Evolutionary conservation across 92 coral and sea anemone species (phyloP), one percentile per base, ranked within the genome.

Genomic region (Epizoanthus ramosus): DNA sequence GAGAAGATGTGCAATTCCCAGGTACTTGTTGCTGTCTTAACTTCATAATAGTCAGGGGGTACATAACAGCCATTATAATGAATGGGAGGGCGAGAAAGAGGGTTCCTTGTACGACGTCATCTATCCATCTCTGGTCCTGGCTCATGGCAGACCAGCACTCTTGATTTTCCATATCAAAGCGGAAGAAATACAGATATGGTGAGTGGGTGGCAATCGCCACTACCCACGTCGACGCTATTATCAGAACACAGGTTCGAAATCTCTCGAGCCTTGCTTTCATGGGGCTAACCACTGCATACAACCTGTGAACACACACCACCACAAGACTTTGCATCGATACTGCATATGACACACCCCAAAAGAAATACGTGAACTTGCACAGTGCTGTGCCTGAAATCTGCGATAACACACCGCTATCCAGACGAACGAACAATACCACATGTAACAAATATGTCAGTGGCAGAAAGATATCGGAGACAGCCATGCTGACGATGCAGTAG

Each of bases 261-360:
- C 81, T 33, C 35, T 76, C 31, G 3, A 41, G 24, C 43, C 23
- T 31, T 3, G 64, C 21, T 7, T 24, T 74, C 66, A 16, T 58
- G 25, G 81, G 81, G 31, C 37, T 58, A 1, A 13, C 35, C 13
- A 76, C 81, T 18, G 81, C 81, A 18, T 76, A 76, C 15, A 76
- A 76, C 33, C 81, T 76, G 19, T 58, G 68, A 17, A 59, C 31
- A n/a, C 68, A 58, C 35, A 75, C 39, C 3, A 75, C 41, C 21
- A 75, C 66, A n/a, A 75, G 35, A 37, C 80, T 75, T 17, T 47
- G 0, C 80, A 75, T 75, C 6, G 80, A 75, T 17, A 75, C 80
- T 15, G 66, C 80, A 57, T 75, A 60, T n/a, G 81, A 76, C 10
- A n/a, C 41, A 56, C 61, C 61, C 9, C 60, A 59, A 58, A 76